phyloP scores from a whole-genome alignment of 2,113 vertebrate species.

The Loxodonta africana region DNA sequence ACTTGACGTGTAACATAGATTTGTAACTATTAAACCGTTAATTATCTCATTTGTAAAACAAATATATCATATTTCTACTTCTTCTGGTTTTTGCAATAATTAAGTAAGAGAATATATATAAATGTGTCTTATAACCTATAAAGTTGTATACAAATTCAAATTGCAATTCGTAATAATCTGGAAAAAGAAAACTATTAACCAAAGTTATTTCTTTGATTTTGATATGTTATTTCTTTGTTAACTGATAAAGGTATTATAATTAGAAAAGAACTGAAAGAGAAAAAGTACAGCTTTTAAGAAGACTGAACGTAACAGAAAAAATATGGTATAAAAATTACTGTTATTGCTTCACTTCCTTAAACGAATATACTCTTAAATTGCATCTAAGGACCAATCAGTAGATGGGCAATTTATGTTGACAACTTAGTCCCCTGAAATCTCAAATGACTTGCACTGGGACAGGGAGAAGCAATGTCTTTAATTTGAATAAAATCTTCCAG shows the following conservation, averaged over 20 bases:
- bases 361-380: neutral
- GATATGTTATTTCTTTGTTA: neutral
- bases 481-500: neutral
- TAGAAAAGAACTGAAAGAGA: neutral
- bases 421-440: neutral
- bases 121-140: neutral
- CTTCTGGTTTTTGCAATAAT: neutral
- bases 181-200: neutral
- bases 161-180: neutral
- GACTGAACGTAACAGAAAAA: neutral
- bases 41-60: neutral
- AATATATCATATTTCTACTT: neutral
- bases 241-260: neutral
- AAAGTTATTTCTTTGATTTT: neutral
- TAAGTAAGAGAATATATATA: neutral
- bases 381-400: neutral
- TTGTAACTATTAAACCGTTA: neutral
- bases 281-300: slow-evolving; percentile 39
- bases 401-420: neutral
- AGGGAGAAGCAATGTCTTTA: neutral
- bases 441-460: neutral
- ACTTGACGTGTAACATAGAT: neutral
- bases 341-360: neutral
- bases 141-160: neutral
- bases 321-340: neutral